Evolutionary conservation across 2,113 vertebrate genomes (phyloP).

Genomic region (Struthio camelus): DNA sequence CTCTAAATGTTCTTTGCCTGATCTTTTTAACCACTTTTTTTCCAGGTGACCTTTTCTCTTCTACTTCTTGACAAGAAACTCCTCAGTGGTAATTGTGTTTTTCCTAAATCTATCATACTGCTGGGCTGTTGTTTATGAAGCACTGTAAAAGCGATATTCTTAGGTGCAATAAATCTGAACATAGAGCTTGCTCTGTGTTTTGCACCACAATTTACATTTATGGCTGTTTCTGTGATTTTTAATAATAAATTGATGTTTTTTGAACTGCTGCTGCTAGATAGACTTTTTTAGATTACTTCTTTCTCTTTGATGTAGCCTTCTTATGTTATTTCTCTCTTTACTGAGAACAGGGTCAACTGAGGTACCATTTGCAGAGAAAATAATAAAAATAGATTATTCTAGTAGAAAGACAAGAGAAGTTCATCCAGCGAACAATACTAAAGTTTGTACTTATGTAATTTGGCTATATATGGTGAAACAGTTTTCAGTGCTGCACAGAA

Average conservation of each 20-base stretch:
- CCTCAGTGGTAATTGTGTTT: neutral
- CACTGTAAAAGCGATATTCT: neutral
- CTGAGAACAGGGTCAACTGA: neutral
- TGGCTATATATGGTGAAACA: neutral
- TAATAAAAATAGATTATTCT: neutral
- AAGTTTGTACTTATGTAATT: neutral
- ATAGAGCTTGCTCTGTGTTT: neutral
- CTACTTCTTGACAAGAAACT: neutral
- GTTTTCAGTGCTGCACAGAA: neutral
- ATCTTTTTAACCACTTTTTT: neutral
- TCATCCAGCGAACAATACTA: neutral
- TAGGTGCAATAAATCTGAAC: neutral
- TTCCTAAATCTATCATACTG: neutral
- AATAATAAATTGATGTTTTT: neutral
- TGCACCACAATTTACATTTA: neutral
- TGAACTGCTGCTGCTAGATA: neutral
- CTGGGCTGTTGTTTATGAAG: neutral
- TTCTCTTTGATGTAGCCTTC: neutral
- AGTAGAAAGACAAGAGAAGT: neutral
- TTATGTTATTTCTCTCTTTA: neutral
- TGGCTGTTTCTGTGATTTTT: neutral
- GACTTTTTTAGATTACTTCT: neutral
- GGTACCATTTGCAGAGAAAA: neutral
- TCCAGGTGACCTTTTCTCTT: neutral
- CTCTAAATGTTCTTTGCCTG: neutral